Evolutionary conservation across 2,113 vertebrate genomes (phyloP).

Genomic region (Chiloscyllium plagiosum): DNA sequence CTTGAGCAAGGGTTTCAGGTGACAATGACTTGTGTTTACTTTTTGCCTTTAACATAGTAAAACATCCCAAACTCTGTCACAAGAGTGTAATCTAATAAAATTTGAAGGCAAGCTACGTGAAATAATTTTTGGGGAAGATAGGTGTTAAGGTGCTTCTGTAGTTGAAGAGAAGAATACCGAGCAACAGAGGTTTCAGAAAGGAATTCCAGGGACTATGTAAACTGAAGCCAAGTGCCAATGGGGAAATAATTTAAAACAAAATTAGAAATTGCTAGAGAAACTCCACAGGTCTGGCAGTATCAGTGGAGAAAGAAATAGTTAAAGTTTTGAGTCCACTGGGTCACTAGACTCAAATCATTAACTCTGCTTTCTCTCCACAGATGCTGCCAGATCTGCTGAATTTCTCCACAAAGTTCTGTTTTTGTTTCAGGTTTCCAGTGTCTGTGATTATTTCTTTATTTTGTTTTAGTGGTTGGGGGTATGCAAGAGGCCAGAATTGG

Average conservation of each 20-base stretch:
- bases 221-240: not conserved
- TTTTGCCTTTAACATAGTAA: not conserved
- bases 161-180: not conserved
- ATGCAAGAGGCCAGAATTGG: not conserved
- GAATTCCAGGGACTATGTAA: not conserved
- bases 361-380: too few species aligned
- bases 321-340: too few species aligned
- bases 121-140: not conserved
- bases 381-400: too few species aligned
- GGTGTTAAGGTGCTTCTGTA: not conserved
- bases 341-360: too few species aligned
- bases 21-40: not conserved
- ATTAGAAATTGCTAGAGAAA: too few species aligned
- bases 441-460: too few species aligned
- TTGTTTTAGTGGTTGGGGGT: not conserved
- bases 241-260: not conserved
- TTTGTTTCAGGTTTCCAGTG: too few species aligned
- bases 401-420: too few species aligned
- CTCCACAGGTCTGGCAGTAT: too few species aligned
- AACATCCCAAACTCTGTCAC: not conserved
- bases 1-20: not conserved
- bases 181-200: not conserved
- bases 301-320: too few species aligned
- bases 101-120: not conserved
- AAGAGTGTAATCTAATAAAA: not conserved